phyloP scores from a whole-genome alignment of 2,797 vertebrate species.

The Pangasius sanitwongsei region DNA sequence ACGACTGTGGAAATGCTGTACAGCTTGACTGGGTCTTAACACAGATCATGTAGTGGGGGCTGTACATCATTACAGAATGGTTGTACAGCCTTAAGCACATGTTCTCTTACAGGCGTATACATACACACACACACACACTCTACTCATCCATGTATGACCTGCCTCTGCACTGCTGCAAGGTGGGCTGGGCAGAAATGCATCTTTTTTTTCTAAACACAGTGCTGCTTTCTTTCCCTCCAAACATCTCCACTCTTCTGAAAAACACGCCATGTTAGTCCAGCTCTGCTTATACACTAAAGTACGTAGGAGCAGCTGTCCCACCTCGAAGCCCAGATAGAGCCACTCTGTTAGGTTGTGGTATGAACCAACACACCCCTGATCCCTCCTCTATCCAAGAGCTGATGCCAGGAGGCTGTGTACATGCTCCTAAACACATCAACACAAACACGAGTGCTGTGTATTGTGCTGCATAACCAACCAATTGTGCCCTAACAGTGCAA shows the following conservation, averaged over 20 bases:
- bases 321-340: slow-evolving; percentile 37
- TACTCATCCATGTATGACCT: slow-evolving; percentile 58
- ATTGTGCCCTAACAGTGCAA: neutral
- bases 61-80: slow-evolving; percentile 45
- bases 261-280: slow-evolving; percentile 35
- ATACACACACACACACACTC: slow-evolving; percentile 11
- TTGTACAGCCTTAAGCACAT: slow-evolving; percentile 54
- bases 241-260: slow-evolving; percentile 47
- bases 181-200: slow-evolving; percentile 44
- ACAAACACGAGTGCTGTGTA: neutral
- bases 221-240: slow-evolving; percentile 32
- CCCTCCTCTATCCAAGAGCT: neutral
- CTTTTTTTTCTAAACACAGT: slow-evolving; percentile 46
- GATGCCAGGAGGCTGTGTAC: slow-evolving; percentile 5
- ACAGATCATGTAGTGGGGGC: slow-evolving; percentile 45
- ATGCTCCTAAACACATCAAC: slow-evolving; percentile 15
- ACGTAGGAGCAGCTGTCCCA: slow-evolving; percentile 27
- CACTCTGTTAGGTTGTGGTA: slow-evolving; percentile 40
- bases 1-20: slow-evolving; percentile 29
- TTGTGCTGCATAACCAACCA: neutral
- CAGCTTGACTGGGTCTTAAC: slow-evolving; percentile 51
- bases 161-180: slow-evolving; percentile 58
- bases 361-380: slow-evolving; percentile 19
- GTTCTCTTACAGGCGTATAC: slow-evolving; percentile 33
- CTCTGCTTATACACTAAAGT: slow-evolving; percentile 18